These are phyloP conservation scores for Microtus pennsylvanicus DNA, from an alignment of 2,113 vertebrate species.

Conservation along the genomic window DNA sequence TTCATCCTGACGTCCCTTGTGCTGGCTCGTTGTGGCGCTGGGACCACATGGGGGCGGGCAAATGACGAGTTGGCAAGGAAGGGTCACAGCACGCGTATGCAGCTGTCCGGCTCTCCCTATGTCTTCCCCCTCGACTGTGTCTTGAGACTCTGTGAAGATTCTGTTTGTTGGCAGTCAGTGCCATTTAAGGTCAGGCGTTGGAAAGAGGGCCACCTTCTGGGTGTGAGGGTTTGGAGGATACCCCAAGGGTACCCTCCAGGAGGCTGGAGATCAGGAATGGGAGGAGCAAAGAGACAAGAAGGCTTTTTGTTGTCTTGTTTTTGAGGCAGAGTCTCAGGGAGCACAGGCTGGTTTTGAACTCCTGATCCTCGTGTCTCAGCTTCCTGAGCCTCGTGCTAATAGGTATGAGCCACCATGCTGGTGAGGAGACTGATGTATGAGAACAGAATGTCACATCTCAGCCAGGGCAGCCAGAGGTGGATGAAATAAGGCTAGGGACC, in stretches of 20 bases:
- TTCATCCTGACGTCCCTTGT: fast-evolving
- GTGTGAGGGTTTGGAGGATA: too few relatives aligned
- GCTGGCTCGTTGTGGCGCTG: fast-evolving
- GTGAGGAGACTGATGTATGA: neutral
- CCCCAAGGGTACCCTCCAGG: neutral
- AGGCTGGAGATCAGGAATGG: neutral
- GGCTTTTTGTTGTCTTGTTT: neutral
- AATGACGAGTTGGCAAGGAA: neutral
- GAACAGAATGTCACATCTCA: neutral
- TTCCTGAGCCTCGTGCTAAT: neutral
- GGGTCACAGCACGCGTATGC: fast-evolving
- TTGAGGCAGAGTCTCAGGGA: neutral
- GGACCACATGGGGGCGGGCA: fast-evolving
- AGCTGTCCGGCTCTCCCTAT: neutral
- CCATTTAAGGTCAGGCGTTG: neutral
- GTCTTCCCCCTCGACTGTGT: neutral
- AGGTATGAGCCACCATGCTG: neutral
- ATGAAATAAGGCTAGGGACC: fast-evolving
- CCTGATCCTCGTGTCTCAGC: neutral
- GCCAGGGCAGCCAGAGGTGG: neutral
- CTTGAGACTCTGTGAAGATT: neutral
- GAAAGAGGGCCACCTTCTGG: neutral
- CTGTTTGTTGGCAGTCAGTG: neutral
- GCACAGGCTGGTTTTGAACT: neutral
- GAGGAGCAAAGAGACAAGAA: constrained; percentile 6